Evolutionary conservation across 2,797 vertebrate genomes (phyloP), one percentile per base, ranked within the genome.

Genomic region (Alcedo atthis): DNA sequence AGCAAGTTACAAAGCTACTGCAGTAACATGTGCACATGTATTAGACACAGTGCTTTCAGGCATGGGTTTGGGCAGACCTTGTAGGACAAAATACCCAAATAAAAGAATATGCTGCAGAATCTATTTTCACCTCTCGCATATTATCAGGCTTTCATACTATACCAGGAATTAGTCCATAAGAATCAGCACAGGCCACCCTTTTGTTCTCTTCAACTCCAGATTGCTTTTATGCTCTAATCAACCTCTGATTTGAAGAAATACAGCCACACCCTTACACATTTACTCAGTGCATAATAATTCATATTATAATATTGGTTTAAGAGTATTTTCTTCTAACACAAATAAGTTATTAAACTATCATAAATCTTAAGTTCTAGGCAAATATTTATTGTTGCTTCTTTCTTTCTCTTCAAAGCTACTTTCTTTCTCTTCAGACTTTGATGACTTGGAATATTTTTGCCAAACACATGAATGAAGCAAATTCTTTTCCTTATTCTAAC

Each of bases 381-480:
- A 85, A 66, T 73, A 83, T 33, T 79, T 82, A 67, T 35, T 70
- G 28, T n/a, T 32, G n/a, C n/a, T 57, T 57, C 42, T 35, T 62
- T 64, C 59, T 57, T 81, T 46, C 37, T 74, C 51, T 77, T 90
- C 67, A 63, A 32, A 10, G 21, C 30, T 69, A 46, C 46, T 42
- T 63, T 66, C 61, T 51, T 81, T 51, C 45, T 57, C 45, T 76
- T 91, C 66, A 66, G 43, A 75, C n/a, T 75, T 73, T 1, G 2
- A 40, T 33, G 32, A 86, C 14, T 45, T 22, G 55, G 51, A 92
- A 37, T 81, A 69, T 76, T 93, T 87, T 91, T 84, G 59, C 43
- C 51, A 53, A 90, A 74, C 19, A 76, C 8, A 20, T 11, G 63
- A 95, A 95, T 76, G 74, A 93, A 88, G 63, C 11, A 79, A 81